Conservation (phyloP, 1,140 invertebrate genomes). For the Diorhabda elongata region DNA sequence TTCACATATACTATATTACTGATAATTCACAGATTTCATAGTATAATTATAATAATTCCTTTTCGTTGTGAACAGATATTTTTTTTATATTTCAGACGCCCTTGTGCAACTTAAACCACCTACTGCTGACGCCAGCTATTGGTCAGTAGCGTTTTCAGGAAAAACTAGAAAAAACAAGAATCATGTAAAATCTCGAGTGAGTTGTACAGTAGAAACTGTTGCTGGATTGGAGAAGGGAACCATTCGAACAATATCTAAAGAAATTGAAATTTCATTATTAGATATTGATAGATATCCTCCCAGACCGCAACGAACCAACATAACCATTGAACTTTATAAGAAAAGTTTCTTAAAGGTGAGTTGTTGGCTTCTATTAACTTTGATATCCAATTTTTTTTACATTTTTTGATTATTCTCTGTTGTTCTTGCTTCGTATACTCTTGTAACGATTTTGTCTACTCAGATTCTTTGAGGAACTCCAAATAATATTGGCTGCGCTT, state of each 20-base stretch:
- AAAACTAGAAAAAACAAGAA: background rate
- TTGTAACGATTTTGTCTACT: no score
- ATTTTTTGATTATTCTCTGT: no score
- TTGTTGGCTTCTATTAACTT: background rate
- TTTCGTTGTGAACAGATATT: no score
- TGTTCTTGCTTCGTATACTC: no score
- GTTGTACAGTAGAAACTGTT: conserved; percentile 10
- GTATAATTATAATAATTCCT: no score
- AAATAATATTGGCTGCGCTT: no score
- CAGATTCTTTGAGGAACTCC: no score
- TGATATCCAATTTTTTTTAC: background rate
- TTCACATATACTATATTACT: no score
- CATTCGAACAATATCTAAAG: conserved; percentile 16
- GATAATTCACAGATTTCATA: no score
- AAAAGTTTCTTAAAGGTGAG: conserved; percentile 5
- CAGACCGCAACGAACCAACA: conserved; percentile 14
- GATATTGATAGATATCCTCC: conserved; percentile 30
- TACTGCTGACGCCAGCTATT: background rate
- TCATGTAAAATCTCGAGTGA: background rate
- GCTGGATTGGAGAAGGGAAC: conserved; percentile 21
- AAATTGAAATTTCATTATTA: conserved; percentile 18
- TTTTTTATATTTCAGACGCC: background rate
- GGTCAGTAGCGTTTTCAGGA: background rate
- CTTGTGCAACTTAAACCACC: background rate
- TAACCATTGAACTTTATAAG: conserved; percentile 18